These are phyloP conservation scores for Scolanthus callimorphus DNA, from an alignment of 92 coral and sea anemone species.

Conservation along the genomic window DNA sequence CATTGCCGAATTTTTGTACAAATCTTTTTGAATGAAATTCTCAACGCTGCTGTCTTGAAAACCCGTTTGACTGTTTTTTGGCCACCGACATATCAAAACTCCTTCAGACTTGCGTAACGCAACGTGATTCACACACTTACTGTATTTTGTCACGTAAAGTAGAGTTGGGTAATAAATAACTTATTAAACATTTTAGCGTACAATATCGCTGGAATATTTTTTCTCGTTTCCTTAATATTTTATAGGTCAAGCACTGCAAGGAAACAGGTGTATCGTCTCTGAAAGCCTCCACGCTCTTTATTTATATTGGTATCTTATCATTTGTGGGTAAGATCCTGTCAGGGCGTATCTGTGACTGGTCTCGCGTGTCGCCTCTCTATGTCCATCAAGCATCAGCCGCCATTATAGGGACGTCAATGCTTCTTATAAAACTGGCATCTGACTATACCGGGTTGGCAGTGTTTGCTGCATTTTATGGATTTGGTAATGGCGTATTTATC, in stretches of 20 bases:
- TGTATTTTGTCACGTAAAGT: too few relatives aligned
- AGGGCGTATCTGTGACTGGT: constrained; percentile 48
- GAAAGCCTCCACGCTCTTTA: constrained; percentile 53
- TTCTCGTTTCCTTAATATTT: too few relatives aligned
- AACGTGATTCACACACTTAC: too few relatives aligned
- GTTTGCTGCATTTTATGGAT: constrained; percentile 35
- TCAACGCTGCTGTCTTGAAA: too few relatives aligned
- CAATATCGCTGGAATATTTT: too few relatives aligned
- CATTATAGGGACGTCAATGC: constrained; percentile 14
- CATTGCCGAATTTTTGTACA: too few relatives aligned
- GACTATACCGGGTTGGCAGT: constrained; percentile 23
- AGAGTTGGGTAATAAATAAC: too few relatives aligned
- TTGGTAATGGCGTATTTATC: constrained; percentile 37
- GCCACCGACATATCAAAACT: too few relatives aligned
- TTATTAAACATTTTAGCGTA: too few relatives aligned
- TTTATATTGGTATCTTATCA: constrained; percentile 56
- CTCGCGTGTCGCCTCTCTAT: constrained; percentile 9
- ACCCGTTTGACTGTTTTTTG: too few relatives aligned
- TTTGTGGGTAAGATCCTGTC: constrained; percentile 50
- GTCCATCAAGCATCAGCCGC: constrained; percentile 25
- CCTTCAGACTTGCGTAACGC: too few relatives aligned
- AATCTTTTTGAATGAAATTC: too few relatives aligned
- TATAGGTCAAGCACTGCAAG: constrained; percentile 54
- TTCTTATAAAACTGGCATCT: constrained; percentile 2
- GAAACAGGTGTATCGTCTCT: constrained; percentile 43